Conservation (phyloP, 2,797 vertebrate species). For the Arctocebus calabarensis region DNA sequence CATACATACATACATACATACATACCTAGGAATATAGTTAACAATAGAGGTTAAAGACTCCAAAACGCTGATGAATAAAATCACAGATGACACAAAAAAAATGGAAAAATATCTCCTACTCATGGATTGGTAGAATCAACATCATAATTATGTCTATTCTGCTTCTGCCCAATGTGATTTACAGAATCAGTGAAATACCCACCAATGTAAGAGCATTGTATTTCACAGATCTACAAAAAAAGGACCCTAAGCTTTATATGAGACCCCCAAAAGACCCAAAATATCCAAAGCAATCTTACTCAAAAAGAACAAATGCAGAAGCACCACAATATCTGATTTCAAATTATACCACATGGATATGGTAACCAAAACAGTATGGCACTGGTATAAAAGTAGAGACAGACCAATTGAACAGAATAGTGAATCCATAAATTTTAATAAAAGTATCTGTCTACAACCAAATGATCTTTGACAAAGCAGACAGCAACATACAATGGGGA, state of each 20-base stretch:
- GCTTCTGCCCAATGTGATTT: neutral
- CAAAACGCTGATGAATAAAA: neutral
- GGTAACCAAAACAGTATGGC: neutral
- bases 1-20: too few species aligned
- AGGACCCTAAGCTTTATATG: neutral
- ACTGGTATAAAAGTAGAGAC: neutral
- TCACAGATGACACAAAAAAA: neutral
- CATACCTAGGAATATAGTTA: neutral
- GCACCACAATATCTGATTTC: neutral
- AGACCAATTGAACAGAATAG: neutral
- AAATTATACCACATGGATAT: neutral
- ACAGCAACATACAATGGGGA: neutral
- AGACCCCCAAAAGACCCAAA: neutral
- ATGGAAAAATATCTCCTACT: neutral
- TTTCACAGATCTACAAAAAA: neutral
- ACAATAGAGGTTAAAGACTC: neutral
- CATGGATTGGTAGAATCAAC: neutral
- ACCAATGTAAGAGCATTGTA: neutral
- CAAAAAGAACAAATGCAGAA: neutral
- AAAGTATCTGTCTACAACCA: neutral
- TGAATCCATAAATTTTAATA: neutral
- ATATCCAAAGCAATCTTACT: neutral
- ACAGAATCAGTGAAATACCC: neutral
- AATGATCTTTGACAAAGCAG: neutral
- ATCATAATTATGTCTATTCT: neutral